Evolutionary conservation across 2,888 invertebrate genomes (phyloP), one percentile per base, ranked within the genome.

Genomic region (Sphaerophoria taeniata): DNA sequence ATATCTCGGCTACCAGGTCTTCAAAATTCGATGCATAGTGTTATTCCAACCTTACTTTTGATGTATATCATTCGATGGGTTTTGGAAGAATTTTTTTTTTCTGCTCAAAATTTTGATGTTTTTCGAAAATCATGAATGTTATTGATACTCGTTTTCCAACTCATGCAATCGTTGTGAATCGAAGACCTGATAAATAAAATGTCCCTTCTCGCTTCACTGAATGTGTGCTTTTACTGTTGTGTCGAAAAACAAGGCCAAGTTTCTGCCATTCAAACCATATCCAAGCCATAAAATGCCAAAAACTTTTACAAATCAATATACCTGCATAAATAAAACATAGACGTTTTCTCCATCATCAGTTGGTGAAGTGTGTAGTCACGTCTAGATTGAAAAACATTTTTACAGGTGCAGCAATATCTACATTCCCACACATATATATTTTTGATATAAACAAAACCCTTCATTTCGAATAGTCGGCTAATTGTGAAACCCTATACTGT

Each of bases 401-500:
- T 6, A 9, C 43, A 11, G 11, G 11, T 43, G 7, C 5, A 34
- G 6, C 2, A 9, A 14, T n/a, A 34, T 14, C 6, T 14, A n/a
- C 6, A 49, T 5, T 24, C 24, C 43, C 16, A 3, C 3, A 3
- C 24, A 24, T 24, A 24, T 24, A 24, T 24, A 2, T 24, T 24
- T 24, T 24, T 24, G 24, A 47, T 31, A 49, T n/a, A 55, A 56
- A 61, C 61, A 70, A 33, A 76, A 55, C 53, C 81, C 61, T 69
- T 69, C 72, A 67, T 69, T 65, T 72, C 56, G 58, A 78, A 72
- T 58, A 58, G 63, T 75, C 33, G 65, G 49, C 74, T 81, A 75
- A 81, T 74, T 78, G 63, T 74, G 63, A 83, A 74, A 83, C 73
- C 73, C 34, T 77, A 78, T 39, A 69, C 47, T 12, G 6, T 60